Conservation (phyloP, 2,888 invertebrate genomes). For the Yponomeuta cagnagella region DNA sequence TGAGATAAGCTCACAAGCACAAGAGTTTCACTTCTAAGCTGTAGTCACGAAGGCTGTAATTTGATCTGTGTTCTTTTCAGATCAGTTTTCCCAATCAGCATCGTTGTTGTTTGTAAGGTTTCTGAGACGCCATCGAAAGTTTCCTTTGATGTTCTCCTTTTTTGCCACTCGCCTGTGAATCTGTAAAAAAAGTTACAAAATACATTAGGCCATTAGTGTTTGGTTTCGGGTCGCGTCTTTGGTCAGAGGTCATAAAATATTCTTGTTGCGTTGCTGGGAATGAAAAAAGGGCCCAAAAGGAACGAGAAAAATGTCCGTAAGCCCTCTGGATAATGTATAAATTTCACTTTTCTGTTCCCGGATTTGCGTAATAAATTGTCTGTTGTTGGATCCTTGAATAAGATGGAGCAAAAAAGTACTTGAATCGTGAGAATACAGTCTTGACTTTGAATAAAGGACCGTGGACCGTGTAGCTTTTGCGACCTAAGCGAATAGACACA, state of each 20-base stretch:
- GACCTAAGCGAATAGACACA: too few species aligned
- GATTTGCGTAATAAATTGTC: constrained; percentile 39
- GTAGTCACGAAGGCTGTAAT: constrained; percentile 32
- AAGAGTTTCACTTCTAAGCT: constrained; percentile 14
- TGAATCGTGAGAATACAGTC: background rate
- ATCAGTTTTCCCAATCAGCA: background rate
- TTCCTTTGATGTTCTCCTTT: background rate
- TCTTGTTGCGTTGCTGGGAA: constrained; percentile 24
- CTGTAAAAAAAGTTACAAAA: background rate
- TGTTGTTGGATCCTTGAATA: background rate
- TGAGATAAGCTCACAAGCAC: constrained; percentile 60
- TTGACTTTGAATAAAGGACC: background rate
- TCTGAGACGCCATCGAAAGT: background rate
- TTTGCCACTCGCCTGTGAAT: background rate
- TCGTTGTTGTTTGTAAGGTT: constrained; percentile 11
- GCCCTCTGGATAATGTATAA: constrained; percentile 31
- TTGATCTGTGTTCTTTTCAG: constrained; percentile 49
- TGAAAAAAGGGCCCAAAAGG: constrained; percentile 23
- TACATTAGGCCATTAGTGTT: background rate
- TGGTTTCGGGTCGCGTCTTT: constrained; percentile 15
- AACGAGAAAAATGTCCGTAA: constrained; percentile 27
- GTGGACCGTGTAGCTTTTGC: too few species aligned
- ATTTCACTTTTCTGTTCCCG: constrained; percentile 34
- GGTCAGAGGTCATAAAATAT: constrained; percentile 27
- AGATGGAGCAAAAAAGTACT: background rate